Conservation (phyloP, 2,888 invertebrate genomes). For the Pristionchus exspectatus region DNA sequence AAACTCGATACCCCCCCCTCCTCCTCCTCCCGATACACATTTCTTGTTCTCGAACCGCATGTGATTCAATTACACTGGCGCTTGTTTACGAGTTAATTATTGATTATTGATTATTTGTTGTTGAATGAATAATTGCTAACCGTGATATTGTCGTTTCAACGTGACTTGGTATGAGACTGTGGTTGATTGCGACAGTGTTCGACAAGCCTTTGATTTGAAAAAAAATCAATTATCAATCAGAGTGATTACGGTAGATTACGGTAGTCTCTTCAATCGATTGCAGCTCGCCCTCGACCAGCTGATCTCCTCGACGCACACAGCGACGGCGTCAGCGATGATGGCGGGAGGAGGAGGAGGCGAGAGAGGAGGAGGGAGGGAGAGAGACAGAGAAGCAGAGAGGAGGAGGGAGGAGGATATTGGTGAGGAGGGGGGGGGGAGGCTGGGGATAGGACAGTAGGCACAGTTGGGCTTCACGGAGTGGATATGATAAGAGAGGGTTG, state of each 20-base stretch:
- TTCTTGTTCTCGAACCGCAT: slow-evolving; percentile 17
- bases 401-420: slow-evolving; percentile 42
- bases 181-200: background rate
- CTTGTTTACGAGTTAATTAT: background rate
- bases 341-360: background rate
- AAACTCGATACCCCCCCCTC: background rate
- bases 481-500: too few species aligned
- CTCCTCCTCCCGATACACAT: background rate
- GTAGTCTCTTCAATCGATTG: background rate
- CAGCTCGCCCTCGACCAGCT: slow-evolving; percentile 53
- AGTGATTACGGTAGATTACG: background rate
- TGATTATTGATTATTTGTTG: background rate
- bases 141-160: background rate
- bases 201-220: background rate
- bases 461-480: background rate
- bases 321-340: background rate
- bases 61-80: background rate
- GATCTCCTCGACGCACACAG: slow-evolving; percentile 32
- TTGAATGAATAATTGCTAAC: background rate
- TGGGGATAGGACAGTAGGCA: background rate
- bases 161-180: background rate
- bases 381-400: background rate
- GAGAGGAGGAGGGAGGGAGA: background rate
- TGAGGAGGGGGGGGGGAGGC: background rate
- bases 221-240: background rate